Conservation (phyloP, 2,797 vertebrate species). For the Hapalemur alaotrensis region DNA sequence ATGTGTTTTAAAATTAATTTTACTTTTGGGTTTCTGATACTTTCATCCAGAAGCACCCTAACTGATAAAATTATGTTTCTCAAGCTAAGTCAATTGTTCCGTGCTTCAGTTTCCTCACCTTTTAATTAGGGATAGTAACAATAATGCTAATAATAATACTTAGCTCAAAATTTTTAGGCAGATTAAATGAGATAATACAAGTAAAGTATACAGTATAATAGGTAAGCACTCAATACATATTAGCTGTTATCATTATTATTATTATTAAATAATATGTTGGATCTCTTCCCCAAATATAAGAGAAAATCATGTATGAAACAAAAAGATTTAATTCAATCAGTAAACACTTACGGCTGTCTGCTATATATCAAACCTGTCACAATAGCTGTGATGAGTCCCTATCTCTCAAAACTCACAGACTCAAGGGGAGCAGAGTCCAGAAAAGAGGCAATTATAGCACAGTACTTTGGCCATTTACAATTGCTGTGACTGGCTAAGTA, state of each 20-base stretch:
- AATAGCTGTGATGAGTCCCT: neutral
- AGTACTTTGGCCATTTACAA: neutral
- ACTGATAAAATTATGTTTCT: neutral
- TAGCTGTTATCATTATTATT: neutral
- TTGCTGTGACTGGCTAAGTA: neutral
- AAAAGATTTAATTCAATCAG: neutral
- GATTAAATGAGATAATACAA: constrained; percentile 6
- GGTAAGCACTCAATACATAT: neutral
- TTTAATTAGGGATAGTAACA: neutral
- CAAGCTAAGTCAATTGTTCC: neutral
- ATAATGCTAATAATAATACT: neutral
- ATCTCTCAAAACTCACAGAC: neutral
- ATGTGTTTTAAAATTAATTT: neutral
- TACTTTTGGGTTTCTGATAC: neutral
- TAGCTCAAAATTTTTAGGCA: neutral
- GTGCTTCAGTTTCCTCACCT: neutral
- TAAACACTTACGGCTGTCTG: neutral
- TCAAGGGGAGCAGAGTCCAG: neutral
- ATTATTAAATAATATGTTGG: neutral
- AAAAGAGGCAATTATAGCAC: neutral
- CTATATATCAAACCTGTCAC: neutral
- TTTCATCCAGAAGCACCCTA: neutral
- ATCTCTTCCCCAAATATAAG: neutral
- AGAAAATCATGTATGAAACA: neutral
- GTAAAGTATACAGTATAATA: neutral